These are phyloP conservation scores for Neotoxoptera formosana DNA, from an alignment of 1,140 invertebrate genomes.

Conservation along the genomic window DNA sequence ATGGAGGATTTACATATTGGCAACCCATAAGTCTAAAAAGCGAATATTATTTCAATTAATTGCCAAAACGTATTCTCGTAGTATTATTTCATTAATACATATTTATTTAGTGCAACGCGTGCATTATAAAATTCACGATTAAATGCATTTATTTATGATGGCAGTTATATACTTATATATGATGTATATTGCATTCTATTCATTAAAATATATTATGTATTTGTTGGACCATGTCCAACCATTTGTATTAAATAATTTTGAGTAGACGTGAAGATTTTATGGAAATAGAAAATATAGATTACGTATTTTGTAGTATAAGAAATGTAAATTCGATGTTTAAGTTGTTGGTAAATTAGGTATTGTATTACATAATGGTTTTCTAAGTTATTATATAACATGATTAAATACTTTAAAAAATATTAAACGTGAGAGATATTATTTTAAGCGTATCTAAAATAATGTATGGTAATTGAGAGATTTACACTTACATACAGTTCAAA, in stretches of 20 bases:
- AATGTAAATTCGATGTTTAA: neutral
- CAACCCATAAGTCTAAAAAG: neutral
- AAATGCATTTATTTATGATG: neutral
- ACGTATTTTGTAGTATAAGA: neutral
- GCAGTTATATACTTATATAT: too few relatives aligned
- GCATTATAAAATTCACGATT: neutral
- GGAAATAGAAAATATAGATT: neutral
- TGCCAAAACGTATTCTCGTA: neutral
- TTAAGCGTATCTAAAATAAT: neutral
- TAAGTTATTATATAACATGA: neutral
- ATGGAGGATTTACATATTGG: neutral
- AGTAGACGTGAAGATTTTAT: neutral
- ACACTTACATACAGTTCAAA: neutral
- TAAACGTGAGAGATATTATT: neutral
- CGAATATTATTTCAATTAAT: neutral
- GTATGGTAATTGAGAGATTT: neutral
- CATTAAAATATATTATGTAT: neutral
- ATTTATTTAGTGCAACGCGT: neutral
- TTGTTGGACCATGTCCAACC: neutral
- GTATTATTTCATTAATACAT: neutral
- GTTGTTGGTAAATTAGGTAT: neutral
- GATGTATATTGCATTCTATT: neutral
- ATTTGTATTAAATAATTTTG: neutral
- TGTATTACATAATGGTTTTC: neutral
- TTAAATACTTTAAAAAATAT: neutral